Base-by-base conservation (phyloP, 2,113 vertebrate genomes). In the Lethenteron reissneri region DNA sequence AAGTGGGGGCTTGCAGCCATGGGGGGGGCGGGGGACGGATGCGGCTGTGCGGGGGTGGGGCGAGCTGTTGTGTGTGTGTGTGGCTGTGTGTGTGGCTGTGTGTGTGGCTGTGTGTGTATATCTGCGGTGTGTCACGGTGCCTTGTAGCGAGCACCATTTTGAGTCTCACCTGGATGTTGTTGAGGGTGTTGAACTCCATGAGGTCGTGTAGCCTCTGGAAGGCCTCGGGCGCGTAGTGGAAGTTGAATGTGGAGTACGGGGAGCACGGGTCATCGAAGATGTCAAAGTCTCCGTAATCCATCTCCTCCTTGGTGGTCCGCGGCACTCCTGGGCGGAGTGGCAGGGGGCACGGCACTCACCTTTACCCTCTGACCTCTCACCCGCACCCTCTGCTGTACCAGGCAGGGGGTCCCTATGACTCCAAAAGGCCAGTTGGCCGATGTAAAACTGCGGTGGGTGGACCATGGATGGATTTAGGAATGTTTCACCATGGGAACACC, bases 151-250 rank as follows among this genome's bases (percentile, higher is more conserved):
- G 1, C 56, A 19, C 25, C 72, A 41, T 21, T 8, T 2, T 58
- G 1, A 74, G 71, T 82, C 88, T 73, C 76, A 97, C 94, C 57
- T 94, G 84, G 12, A 96, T 84, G 78, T 96, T 97, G 79, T 96
- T 99, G 71, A 95, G 83, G 0, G 94, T 96, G 76, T 99, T 99
- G 81, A 99, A 99, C 74, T 97, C 83, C 94, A 97, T 99, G 3
- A 99, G 83, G 74, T 95, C 85, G 3, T 99, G 94, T 5, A 99
- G 82, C 72, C 85, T 86, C 72, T 80, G 87, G 77, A 85, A 99
- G 8, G 88, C 89, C 74, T 89, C 81, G 56, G 92, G 92, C 73
- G 88, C 75, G 79, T 99, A 99, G 25, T 91, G 90, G 77, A 99
- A 99, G 79, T 96, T 99, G 78, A 97, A 99, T 0, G 94, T 99